phyloP scores from a whole-genome alignment of 2,113 vertebrate species.

The Eretmochelys imbricata region DNA sequence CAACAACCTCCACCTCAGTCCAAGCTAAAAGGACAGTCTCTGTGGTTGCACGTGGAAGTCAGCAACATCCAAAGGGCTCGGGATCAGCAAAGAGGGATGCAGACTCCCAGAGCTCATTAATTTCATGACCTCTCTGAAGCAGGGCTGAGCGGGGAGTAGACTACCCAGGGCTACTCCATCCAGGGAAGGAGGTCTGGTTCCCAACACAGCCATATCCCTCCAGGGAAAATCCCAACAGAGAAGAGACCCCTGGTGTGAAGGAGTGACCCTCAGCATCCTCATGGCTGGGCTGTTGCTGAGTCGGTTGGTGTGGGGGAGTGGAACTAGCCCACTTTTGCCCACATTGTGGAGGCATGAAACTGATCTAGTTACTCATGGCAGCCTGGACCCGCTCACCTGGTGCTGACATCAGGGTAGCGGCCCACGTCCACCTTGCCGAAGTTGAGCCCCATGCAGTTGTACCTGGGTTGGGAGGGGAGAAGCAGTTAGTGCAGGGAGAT shows the following conservation, averaged over 20 bases:
- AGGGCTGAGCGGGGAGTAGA: neutral
- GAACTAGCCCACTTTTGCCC: neutral
- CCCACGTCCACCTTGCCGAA: conserved; percentile 96
- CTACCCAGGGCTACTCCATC: neutral
- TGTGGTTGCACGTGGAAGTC: neutral
- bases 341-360: neutral
- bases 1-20: neutral
- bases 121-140: neutral
- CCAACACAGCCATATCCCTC: neutral
- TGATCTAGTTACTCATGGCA: neutral
- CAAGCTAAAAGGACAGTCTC: neutral
- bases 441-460: conserved; percentile 89
- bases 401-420: conserved; percentile 89
- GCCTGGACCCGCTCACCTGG: conserved; percentile 76
- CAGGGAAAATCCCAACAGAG: neutral
- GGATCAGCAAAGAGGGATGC: neutral
- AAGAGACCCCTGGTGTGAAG: neutral
- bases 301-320: neutral
- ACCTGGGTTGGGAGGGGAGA: conserved; percentile 76
- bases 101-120: neutral
- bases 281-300: neutral
- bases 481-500: rapidly evolving
- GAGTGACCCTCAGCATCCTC: neutral
- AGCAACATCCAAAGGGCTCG: neutral
- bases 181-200: neutral